Base-by-base conservation (phyloP, 2,797 vertebrate genomes). In the Cygnus olor region DNA sequence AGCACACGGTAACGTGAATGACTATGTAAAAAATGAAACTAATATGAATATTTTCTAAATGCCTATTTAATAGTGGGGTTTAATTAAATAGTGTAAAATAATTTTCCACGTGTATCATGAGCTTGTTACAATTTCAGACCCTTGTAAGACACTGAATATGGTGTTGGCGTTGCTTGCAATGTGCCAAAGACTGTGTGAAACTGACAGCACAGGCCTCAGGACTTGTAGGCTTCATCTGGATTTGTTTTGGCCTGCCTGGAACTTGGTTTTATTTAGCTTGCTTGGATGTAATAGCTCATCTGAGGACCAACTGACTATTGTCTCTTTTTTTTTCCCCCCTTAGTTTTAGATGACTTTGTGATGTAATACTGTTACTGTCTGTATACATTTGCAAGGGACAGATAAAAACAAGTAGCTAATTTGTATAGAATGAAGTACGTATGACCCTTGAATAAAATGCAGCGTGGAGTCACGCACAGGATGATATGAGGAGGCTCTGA, bases 71-170 rank as follows among this genome's bases (percentile, higher is more conserved):
- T 96, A 96, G 92, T 44, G 36, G 54, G 12, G 40, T 69, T 96
- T 97, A 95, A 97, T 95, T 97, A 97, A 96, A 92, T 63, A 79
- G 69, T 42, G 38, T 69, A 89, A 82, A 95, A 86, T 25, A 7
- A 30, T 95, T 96, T 96, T 93, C 71, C 42, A 44, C 3, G 4
- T 51, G 76, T 61, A 94, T 85, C 3, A 21, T 18, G 40, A 69
- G 71, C 42, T 58, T 64, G 18, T n/a, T 76, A 76, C 32, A 47
- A 60, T 53, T 71, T 27, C 70, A 72, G 83, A 42, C 25, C 27
- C 34, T 51, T 47, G 6, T 24, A 64, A 68, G 34, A 13, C 42
- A 21, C 65, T 24, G 14, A 58, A 65, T 16, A 65, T 0, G 5
- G 42, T 4, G 14, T 20, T 32, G 11, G 30, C 10, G 3, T 4